Evolutionary conservation across 2,113 vertebrate species (phyloP), one percentile per base, ranked within the genome.

Genomic region (Bambusicola thoracicus): DNA sequence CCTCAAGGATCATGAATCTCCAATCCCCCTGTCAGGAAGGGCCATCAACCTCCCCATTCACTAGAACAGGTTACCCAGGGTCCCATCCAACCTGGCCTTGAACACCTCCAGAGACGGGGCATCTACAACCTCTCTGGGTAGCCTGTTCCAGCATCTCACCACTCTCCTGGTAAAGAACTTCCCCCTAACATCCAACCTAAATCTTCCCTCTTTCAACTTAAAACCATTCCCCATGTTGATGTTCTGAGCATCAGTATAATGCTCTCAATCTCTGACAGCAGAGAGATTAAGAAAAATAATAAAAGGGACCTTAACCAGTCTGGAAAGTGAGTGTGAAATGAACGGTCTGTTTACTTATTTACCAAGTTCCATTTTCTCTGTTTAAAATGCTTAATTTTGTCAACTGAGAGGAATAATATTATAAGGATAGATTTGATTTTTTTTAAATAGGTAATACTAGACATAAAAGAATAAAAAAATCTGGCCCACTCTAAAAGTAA

Each of bases 271-370:
- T 91, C 72, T 85, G 65, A 73, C 30, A 95, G 49, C 13, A 77
- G 3, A 73, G 41, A 81, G 43, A 76, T 44, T 18, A 62, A 62
- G 25, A 62, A 62, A 62, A 25, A 34, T 13, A 58, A 59, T 13
- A 62, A 40, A 62, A 63, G 80, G 72, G 75, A 17, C 40, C 13
- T 58, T 34, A 69, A 75, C 67, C n/a, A 89, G 62, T 16, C 55
- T 70, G 58, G 43, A 90, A 85, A 51, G 38, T 41, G 17, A 14
- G 32, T 66, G 24, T 87, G 34, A 43, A 85, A 80, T 44, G 48
- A 85, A 56, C 13, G 61, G 53, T 24, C 43, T 90, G 30, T 76
- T 90, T 91, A 66, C 76, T 90, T 91, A 62, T 81, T 89, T 81
- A 76, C 21, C 67, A 48, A 59, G 25, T 43, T 69, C 8, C 58